phyloP scores from a whole-genome alignment of 2,888 invertebrate species.

The Lysandra bellargus region DNA sequence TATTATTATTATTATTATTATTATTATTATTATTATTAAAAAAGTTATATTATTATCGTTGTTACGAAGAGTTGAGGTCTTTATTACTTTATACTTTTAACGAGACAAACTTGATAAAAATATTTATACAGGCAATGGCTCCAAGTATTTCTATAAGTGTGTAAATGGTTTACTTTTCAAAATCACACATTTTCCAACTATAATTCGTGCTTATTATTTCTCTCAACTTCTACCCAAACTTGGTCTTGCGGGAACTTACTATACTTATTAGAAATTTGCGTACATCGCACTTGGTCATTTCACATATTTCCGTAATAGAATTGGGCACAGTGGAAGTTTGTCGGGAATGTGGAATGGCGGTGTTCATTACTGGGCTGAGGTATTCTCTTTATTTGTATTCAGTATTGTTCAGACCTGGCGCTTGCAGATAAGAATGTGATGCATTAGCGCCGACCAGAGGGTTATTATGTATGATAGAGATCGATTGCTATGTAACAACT shows the following conservation, averaged over 20 bases:
- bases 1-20: too few species aligned
- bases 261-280: neutral
- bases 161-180: too few species aligned
- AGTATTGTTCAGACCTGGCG: constrained; percentile 33
- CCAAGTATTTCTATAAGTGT: too few species aligned
- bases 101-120: too few species aligned
- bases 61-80: too few species aligned
- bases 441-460: constrained; percentile 51
- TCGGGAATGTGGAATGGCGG: neutral
- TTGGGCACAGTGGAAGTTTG: neutral
- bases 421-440: constrained; percentile 63
- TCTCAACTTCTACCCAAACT: neutral
- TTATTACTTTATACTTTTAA: too few species aligned
- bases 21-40: too few species aligned
- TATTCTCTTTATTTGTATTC: constrained; percentile 22
- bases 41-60: too few species aligned
- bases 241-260: neutral
- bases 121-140: too few species aligned
- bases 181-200: too few species aligned
- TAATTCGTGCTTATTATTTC: neutral
- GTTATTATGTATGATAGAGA: neutral
- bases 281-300: neutral
- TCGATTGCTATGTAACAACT: neutral
- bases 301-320: neutral
- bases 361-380: constrained; percentile 1